Conservation (phyloP, 2,888 invertebrate genomes). For the Lasioglossum zephyrum region DNA sequence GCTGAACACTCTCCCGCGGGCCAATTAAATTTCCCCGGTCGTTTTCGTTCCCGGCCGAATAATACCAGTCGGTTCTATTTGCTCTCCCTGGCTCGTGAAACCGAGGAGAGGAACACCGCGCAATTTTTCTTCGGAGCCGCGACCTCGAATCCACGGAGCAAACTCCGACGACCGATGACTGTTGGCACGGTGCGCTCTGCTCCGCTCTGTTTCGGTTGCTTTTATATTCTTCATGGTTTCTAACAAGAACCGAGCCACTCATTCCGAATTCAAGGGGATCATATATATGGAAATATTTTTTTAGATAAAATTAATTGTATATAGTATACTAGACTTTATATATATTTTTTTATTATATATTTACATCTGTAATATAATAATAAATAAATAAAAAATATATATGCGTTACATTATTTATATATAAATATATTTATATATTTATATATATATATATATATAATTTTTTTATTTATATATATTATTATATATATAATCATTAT, state of each 20-base stretch:
- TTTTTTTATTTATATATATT: too few species aligned
- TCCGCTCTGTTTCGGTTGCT: neutral
- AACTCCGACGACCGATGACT: neutral
- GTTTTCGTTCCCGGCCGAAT: conserved; percentile 27
- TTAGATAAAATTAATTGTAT: too few species aligned
- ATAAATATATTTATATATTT: too few species aligned
- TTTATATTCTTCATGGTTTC: neutral
- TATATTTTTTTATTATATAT: too few species aligned
- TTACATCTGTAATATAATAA: too few species aligned
- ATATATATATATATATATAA: too few species aligned
- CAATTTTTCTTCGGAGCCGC: neutral
- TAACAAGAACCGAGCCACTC: neutral
- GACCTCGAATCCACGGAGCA: neutral
- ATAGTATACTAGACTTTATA: too few species aligned
- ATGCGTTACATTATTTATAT: too few species aligned
- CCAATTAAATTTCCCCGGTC: conserved; percentile 56
- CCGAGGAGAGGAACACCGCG: neutral
- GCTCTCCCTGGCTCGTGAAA: neutral
- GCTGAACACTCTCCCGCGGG: conserved; percentile 26
- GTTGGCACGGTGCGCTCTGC: neutral
- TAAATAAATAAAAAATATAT: too few species aligned
- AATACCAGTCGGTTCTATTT: conserved; percentile 33
- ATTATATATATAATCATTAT: too few species aligned
- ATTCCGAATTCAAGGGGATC: neutral
- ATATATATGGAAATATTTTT: too few species aligned